Conservation (phyloP, 23 tunicate species). For the Trididemnum nubilum region DNA sequence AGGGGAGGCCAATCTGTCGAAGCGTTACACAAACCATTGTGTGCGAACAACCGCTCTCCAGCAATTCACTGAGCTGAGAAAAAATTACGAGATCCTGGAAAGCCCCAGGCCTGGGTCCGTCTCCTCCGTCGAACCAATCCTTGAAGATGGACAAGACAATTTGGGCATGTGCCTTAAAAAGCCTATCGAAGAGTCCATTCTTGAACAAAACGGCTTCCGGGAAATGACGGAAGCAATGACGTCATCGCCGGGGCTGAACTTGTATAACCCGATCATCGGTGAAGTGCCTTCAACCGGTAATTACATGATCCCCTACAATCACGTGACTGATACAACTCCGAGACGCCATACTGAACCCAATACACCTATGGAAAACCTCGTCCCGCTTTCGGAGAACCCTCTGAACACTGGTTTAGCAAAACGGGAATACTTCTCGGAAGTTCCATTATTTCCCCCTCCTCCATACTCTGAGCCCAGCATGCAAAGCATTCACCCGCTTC, state of each 20-base stretch:
- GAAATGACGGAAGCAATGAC: not conserved
- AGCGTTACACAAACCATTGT: slow-evolving; percentile 94
- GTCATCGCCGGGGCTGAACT: not conserved
- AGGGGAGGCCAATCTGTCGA: slow-evolving; percentile 88
- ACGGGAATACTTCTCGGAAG: slow-evolving; percentile 1
- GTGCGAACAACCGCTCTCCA: slow-evolving; percentile 93
- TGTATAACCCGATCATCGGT: not conserved
- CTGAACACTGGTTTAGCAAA: slow-evolving; percentile 2
- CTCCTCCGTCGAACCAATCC: slow-evolving; percentile 7
- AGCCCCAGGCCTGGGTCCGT: no score
- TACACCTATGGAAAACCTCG: not conserved
- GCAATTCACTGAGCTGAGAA: slow-evolving; percentile 56
- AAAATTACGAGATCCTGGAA: not conserved
- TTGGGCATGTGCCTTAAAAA: no score
- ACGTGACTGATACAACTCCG: not conserved
- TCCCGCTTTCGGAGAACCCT: not conserved
- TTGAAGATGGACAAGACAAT: not conserved
- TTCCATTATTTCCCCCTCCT: slow-evolving; percentile 42
- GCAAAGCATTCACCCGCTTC: not conserved
- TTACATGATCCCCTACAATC: not conserved
- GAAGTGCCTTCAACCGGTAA: not conserved
- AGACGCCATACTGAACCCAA: not conserved
- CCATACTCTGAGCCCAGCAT: slow-evolving; percentile 27
- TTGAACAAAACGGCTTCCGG: not conserved
- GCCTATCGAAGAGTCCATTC: not conserved